These are phyloP conservation scores for Aricia artaxerxes DNA, from an alignment of 2,888 invertebrate species.

Conservation along the genomic window DNA sequence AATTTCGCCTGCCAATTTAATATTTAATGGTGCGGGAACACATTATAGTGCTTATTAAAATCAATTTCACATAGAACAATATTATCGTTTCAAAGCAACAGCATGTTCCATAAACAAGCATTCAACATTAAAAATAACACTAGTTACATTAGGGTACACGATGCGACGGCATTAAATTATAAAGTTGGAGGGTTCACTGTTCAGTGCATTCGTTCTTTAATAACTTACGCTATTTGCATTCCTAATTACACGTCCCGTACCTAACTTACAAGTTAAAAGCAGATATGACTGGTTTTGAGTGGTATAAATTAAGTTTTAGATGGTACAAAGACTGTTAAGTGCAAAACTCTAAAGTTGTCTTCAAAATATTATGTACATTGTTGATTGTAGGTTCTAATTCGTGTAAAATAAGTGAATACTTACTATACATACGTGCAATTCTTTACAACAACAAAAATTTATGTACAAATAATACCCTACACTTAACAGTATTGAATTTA, in stretches of 20 bases:
- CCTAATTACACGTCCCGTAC: conserved; percentile 22
- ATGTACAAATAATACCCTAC: too few species aligned
- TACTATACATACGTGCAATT: neutral
- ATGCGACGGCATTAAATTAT: conserved; percentile 26
- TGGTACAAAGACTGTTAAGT: neutral
- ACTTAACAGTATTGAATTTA: too few species aligned
- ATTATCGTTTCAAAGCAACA: neutral
- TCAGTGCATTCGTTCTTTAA: conserved; percentile 18
- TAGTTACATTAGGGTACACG: neutral
- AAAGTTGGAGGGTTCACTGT: conserved; percentile 20
- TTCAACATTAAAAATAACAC: neutral
- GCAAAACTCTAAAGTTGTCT: neutral
- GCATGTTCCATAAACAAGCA: neutral
- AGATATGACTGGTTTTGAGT: conserved; percentile 12
- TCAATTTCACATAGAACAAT: neutral
- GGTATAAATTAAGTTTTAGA: conserved; percentile 4
- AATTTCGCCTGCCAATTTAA: neutral
- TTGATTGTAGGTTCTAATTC: neutral
- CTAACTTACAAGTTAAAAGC: neutral
- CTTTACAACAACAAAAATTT: neutral
- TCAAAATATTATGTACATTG: neutral
- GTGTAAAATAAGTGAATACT: neutral
- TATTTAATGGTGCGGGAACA: neutral
- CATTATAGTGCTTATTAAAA: neutral
- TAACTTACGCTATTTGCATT: conserved; percentile 23